Conservation (phyloP, 1,140 invertebrate genomes). For the Drosophila bifasciata region DNA sequence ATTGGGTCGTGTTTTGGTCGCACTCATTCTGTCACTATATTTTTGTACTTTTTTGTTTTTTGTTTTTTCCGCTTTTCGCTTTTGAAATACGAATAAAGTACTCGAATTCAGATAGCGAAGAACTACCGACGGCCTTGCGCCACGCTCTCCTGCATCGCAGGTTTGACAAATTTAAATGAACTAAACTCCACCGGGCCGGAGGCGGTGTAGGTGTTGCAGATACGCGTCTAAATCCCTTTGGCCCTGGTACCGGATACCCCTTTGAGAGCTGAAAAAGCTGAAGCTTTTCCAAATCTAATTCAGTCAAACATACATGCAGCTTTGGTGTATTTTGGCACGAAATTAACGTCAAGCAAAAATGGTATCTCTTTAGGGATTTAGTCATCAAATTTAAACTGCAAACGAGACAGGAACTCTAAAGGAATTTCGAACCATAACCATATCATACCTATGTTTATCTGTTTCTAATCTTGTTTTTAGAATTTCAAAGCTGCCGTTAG, state of each 20-base stretch:
- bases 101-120: slow-evolving; percentile 43
- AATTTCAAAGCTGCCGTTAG: no score
- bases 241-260: background rate
- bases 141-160: slow-evolving; percentile 17
- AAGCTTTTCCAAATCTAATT: no score
- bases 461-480: no score
- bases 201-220: background rate
- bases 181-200: background rate
- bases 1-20: slow-evolving; percentile 60
- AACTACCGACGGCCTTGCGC: slow-evolving; percentile 28
- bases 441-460: no score
- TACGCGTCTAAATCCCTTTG: slow-evolving; percentile 16
- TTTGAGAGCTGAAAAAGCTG: no score
- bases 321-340: no score
- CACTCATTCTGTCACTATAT: background rate
- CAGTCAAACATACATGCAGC: no score
- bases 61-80: slow-evolving; percentile 40
- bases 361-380: no score
- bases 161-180: slow-evolving; percentile 59
- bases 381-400: no score
- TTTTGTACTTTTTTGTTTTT: slow-evolving; percentile 3
- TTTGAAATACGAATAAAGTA: slow-evolving; percentile 35
- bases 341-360: no score
- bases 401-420: no score
- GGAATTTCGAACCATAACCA: no score